Evolutionary conservation across 2,888 invertebrate species (phyloP), one percentile per base, ranked within the genome.

Genomic region (Lycaena phlaeas): DNA sequence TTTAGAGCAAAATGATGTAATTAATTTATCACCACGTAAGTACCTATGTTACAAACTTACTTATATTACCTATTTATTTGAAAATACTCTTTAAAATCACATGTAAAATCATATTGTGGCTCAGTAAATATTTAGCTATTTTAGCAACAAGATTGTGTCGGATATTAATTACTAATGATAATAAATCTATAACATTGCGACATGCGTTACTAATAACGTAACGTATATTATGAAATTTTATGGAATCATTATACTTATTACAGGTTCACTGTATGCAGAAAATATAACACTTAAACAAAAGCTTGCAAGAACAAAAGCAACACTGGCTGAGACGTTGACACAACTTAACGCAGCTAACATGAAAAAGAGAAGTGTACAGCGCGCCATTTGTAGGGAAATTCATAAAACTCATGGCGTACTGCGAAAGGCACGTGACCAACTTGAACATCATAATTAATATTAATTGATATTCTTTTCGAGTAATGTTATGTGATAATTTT

Each of bases 331-430:
- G 54, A 93, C 94, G 4, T 87, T 91, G 50, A 86, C 89, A 42
- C 91, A 93, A 64, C 77, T 95, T 37, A 90, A 90, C 52, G 86
- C 89, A 9, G 90, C 93, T 34, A 94, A 94, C 68, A 88, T 92
- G 68, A 89, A 90, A 52, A 95, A 94, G 68, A 90, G 90, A 60
- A 90, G 90, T 68, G 91, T 94, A 25, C 94, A 95, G 67, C 90
- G 91, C 58, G 92, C 93, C 30, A 93, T 95, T 63, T 92, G 92
- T 64, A 88, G 89, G 57, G 92, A 93, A 73, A 90, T 93, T 55
- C 89, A 91, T 60, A 92, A 92, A 74, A 93, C 93, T 14, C 91
- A 92, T 52, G 89, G 90, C 53, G 92, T 93, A 36, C 78, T 93
- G 45, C 88, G 90, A 45, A 89, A 90, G 71, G 92, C 92, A 27